Conservation (phyloP, 2,888 invertebrate species). For the Pandemis heparana region DNA sequence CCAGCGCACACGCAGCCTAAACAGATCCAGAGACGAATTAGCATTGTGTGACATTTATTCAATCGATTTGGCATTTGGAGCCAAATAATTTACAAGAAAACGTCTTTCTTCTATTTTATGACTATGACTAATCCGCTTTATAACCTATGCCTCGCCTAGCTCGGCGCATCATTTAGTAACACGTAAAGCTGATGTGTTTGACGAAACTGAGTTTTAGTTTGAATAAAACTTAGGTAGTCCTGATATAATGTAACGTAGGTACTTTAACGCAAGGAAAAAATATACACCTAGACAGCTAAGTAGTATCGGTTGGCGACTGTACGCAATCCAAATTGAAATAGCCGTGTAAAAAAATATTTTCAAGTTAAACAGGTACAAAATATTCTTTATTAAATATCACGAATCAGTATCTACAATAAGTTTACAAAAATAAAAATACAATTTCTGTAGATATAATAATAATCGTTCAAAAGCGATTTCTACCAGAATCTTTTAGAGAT, state of each 20-base stretch:
- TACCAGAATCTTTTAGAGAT: too few species aligned
- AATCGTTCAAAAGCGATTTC: too few species aligned
- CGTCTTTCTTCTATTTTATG: not conserved
- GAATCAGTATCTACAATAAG: too few species aligned
- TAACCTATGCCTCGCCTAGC: constrained; percentile 8
- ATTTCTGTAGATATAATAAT: too few species aligned
- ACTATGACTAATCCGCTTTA: constrained; percentile 1
- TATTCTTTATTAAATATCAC: too few species aligned
- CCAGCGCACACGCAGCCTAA: constrained; percentile 65
- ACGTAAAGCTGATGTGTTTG: not conserved
- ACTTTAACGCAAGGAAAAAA: not conserved
- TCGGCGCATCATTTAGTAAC: not conserved
- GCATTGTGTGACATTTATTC: constrained; percentile 14
- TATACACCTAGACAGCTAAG: too few species aligned
- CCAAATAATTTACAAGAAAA: not conserved
- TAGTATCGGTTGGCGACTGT: too few species aligned
- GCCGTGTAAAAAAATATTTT: too few species aligned
- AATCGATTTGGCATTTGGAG: not conserved
- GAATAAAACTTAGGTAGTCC: not conserved
- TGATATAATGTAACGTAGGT: not conserved
- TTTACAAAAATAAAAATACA: too few species aligned
- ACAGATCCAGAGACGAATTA: constrained; percentile 50
- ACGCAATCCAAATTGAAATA: too few species aligned
- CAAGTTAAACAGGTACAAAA: too few species aligned
- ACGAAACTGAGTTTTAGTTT: not conserved